These are phyloP conservation scores for Leptinotarsa haldemani DNA, from an alignment of 2,888 invertebrate species.

Conservation along the genomic window DNA sequence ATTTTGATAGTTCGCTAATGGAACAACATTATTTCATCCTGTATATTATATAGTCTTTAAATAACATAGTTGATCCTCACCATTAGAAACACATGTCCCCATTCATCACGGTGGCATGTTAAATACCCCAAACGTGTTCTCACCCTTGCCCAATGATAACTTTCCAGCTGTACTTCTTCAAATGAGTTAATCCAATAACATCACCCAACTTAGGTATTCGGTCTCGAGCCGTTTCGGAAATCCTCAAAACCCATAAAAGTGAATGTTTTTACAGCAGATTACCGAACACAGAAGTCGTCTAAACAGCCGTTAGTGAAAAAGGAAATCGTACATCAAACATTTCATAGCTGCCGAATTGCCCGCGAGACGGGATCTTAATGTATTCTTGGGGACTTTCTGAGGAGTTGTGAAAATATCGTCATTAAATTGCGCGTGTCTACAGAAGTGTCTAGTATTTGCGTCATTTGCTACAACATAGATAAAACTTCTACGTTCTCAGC, in stretches of 20 bases:
- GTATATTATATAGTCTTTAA: not conserved
- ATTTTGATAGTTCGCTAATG: not conserved
- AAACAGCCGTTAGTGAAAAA: conserved; percentile 41
- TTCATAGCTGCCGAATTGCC: conserved; percentile 50
- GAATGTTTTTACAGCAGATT: conserved; percentile 51
- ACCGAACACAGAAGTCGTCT: conserved; percentile 52
- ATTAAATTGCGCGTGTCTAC: conserved; percentile 44
- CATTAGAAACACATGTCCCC: conserved; percentile 41
- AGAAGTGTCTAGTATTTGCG: conserved; percentile 48
- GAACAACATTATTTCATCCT: not conserved
- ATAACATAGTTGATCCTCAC: conserved; percentile 1
- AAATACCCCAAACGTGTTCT: conserved; percentile 40
- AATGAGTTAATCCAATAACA: conserved; percentile 33
- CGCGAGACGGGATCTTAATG: conserved; percentile 42
- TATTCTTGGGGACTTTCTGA: conserved; percentile 47
- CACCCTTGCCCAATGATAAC: conserved; percentile 33
- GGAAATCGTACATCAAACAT: conserved; percentile 51
- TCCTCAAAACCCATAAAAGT: conserved; percentile 56
- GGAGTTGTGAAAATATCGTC: conserved; percentile 39
- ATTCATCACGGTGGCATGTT: conserved; percentile 45
- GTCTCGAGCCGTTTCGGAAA: conserved; percentile 56
- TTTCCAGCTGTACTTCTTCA: not conserved
- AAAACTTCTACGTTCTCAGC: not conserved
- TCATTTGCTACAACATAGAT: conserved; percentile 38
- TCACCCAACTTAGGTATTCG: conserved; percentile 32